These are phyloP conservation scores for Physella acuta DNA, from an alignment of 1,140 invertebrate genomes.

Conservation along the genomic window DNA sequence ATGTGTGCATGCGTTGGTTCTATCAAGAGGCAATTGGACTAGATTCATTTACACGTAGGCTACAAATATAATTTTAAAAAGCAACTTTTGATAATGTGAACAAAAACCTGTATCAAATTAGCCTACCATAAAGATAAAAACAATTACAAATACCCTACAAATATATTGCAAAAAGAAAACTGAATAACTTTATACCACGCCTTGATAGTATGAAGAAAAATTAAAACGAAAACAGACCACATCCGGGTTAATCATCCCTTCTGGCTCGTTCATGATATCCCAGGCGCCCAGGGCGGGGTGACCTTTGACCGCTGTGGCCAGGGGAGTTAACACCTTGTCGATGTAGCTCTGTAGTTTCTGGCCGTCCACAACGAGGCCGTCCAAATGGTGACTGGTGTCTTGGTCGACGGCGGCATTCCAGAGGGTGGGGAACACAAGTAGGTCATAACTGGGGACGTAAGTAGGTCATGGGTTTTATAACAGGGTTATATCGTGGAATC, in stretches of 20 bases:
- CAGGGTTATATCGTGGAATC: too few species aligned
- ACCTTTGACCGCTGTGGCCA: constrained; percentile 51
- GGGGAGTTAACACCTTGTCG: constrained; percentile 53
- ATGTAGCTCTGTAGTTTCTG: constrained; percentile 59
- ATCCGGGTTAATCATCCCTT: constrained; percentile 53
- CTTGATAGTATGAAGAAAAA: neutral
- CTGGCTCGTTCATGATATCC: constrained; percentile 61
- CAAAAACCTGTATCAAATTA: too few species aligned
- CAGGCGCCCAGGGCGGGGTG: constrained; percentile 58
- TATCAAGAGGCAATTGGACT: too few species aligned
- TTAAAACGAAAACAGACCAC: constrained; percentile 11
- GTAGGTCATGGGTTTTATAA: too few species aligned
- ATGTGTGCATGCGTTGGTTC: too few species aligned
- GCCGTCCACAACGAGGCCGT: constrained; percentile 55
- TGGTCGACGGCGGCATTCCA: constrained; percentile 60
- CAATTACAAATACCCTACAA: too few species aligned
- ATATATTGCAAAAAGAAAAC: too few species aligned
- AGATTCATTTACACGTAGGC: too few species aligned
- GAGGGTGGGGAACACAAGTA: constrained; percentile 55
- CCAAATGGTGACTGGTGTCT: constrained; percentile 35
- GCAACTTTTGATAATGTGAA: too few species aligned
- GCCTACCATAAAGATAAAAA: too few species aligned
- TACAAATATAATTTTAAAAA: too few species aligned
- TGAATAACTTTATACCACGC: too few species aligned
- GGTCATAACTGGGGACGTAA: constrained; percentile 37